Base-by-base conservation (phyloP, 2,888 invertebrate species). In the Dryococelus australis region DNA sequence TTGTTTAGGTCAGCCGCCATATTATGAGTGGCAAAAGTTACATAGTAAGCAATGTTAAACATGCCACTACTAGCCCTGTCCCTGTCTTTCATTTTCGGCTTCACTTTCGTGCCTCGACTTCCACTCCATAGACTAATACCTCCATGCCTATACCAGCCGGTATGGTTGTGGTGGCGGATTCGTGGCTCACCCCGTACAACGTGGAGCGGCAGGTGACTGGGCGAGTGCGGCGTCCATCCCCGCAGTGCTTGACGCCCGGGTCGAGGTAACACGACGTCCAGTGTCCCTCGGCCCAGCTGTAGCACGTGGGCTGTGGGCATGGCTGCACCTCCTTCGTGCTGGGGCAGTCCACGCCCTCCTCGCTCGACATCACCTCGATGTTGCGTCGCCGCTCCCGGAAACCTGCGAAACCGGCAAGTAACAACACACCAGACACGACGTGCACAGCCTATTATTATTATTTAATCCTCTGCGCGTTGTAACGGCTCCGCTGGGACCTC, bases 221-320 rank as follows among this genome's bases (percentile, higher is more conserved):
- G 79, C 95, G 92, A 84, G 92, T 94, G 47, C 94, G 92, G 87
- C 93, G 93, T 9, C 96, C 95, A 0, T 94, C 94, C 0, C 96
- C 95, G 90, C 95, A 95, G 26, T 85, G 85, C 90, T 84, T 89
- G 86, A 87, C 86, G 13, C 88, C 89, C 88, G 90, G 86, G 65
- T 87, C 88, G 47, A 93, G 91, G 43, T 93, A 93, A 89, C 94
- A 94, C 0, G 93, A 93, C 13, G 93, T 93, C 94, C 94, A 94
- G 0, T 93, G 92, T n/a, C 93, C 92, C 0, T 93, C 92, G 87
- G 91, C 92, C 94, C 94, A 94, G 0, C 93, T 92, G 4, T 93
- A 93, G 87, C 94, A 94, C 8, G 93, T 93, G 0, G 94, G 94
- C 0, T 93, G 93, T 16, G 92, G 92, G 90, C 95, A 92, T 0